A percentile compares a stretch with the other conserved stretches of the same genome.
Conservation (phyloP, 1,140 invertebrate species). For the Papilio aristodemus region DNA sequence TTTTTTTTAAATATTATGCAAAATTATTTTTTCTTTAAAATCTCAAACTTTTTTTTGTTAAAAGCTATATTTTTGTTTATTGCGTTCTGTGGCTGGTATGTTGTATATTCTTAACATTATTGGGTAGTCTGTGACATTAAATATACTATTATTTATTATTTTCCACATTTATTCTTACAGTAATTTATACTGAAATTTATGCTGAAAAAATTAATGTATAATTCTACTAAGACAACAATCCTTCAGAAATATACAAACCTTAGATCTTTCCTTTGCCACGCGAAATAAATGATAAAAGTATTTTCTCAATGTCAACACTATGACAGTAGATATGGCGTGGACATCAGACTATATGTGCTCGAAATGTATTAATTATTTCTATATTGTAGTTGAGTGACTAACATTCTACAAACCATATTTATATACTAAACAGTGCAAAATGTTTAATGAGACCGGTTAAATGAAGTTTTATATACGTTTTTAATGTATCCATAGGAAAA, state of each 20-base stretch:
- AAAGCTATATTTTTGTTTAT: not conserved
- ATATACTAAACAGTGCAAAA: not conserved
- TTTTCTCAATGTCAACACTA: conserved; percentile 28
- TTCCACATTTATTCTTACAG: not conserved
- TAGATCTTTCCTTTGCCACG: not conserved
- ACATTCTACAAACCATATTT: not conserved
- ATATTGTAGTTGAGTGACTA: not conserved
- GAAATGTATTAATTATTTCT: not conserved
- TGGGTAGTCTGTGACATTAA: not conserved
- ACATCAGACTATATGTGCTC: not conserved
- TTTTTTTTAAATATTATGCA: no score
- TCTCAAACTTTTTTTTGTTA: no score
- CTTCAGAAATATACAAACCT: not conserved
- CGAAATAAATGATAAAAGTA: conserved; percentile 32
- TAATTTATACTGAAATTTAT: not conserved
- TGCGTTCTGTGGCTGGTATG: not conserved
- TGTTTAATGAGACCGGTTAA: not conserved
- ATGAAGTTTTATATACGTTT: conserved; percentile 2
- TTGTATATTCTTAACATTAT: not conserved
- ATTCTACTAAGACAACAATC: not conserved
- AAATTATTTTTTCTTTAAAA: no score
- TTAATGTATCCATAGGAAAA: not conserved
- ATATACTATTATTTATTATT: not conserved
- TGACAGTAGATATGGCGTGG: conserved; percentile 8
- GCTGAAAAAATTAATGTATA: not conserved